These are phyloP conservation scores for Acrossocheilus fasciatus DNA, from an alignment of 2,797 vertebrate genomes.

Conservation along the genomic window DNA sequence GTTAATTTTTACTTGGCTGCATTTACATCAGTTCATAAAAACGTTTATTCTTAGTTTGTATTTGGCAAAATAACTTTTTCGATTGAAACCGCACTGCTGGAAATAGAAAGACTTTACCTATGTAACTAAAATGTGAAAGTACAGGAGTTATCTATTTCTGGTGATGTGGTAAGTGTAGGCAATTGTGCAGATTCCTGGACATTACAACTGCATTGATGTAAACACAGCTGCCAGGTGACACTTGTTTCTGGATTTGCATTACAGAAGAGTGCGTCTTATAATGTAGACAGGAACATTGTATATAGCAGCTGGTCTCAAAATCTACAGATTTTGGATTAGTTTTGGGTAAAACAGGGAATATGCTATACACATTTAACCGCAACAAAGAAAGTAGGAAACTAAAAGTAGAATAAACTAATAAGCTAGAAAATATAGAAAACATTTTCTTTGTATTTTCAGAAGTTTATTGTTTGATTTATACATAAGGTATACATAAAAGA, in stretches of 20 bases:
- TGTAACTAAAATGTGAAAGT: not conserved
- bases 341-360: not conserved
- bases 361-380: not conserved
- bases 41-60: not conserved
- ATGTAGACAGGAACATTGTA: not conserved
- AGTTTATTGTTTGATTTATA: conserved; percentile 30
- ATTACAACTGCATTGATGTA: conserved; percentile 4
- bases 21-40: conserved; percentile 1
- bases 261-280: not conserved
- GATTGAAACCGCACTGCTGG: not conserved
- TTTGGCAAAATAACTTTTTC: not conserved
- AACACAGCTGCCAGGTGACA: conserved; percentile 39
- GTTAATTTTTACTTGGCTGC: not conserved
- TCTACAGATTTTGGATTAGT: not conserved
- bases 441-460: not conserved
- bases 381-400: not conserved
- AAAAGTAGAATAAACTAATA: not conserved
- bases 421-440: not conserved
- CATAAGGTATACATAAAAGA: not conserved
- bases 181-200: conserved; percentile 5
- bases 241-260: conserved; percentile 15
- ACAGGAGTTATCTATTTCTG: not conserved
- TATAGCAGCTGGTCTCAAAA: not conserved
- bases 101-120: not conserved
- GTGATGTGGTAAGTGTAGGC: not conserved